phyloP scores from a whole-genome alignment of 92 coral and sea anemone species.

The Heliopora coerulea region DNA sequence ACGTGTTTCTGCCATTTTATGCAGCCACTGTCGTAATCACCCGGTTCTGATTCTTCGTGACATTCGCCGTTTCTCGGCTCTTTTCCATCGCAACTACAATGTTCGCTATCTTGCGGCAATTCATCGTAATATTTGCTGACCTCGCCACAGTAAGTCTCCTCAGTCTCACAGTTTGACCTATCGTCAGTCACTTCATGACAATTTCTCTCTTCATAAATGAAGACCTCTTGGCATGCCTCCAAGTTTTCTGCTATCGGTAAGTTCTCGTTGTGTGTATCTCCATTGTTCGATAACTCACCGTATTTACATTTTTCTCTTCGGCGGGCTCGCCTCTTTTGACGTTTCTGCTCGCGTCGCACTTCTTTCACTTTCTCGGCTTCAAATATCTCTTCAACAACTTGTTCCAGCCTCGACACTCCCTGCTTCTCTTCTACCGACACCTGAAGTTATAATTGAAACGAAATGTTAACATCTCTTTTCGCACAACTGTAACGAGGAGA shows the following conservation, averaged over 20 bases:
- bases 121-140: neutral
- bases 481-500: no score
- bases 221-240: slow-evolving; percentile 48
- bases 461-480: neutral
- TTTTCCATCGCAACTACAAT: slow-evolving; percentile 20
- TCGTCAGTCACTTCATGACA: slow-evolving; percentile 63
- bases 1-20: slow-evolving; percentile 23
- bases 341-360: slow-evolving; percentile 80
- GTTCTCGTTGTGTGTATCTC: slow-evolving; percentile 50
- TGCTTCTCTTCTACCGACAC: slow-evolving; percentile 93
- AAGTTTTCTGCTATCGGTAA: slow-evolving; percentile 37
- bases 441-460: slow-evolving; percentile 22
- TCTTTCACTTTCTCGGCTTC: slow-evolving; percentile 92
- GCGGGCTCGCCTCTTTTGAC: slow-evolving; percentile 85
- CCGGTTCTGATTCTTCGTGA: slow-evolving; percentile 51
- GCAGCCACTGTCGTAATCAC: slow-evolving; percentile 52
- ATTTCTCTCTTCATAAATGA: slow-evolving; percentile 51
- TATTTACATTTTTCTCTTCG: slow-evolving; percentile 87
- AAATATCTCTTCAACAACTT: slow-evolving; percentile 94
- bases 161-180: slow-evolving; percentile 63
- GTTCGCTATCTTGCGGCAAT: slow-evolving; percentile 10
- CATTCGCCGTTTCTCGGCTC: neutral
- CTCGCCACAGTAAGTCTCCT: slow-evolving; percentile 67
- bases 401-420: slow-evolving; percentile 94
- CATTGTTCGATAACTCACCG: slow-evolving; percentile 42